Evolutionary conservation across 2,797 vertebrate genomes (phyloP).

Genomic region (Ptychobarbus kaznakovi): DNA sequence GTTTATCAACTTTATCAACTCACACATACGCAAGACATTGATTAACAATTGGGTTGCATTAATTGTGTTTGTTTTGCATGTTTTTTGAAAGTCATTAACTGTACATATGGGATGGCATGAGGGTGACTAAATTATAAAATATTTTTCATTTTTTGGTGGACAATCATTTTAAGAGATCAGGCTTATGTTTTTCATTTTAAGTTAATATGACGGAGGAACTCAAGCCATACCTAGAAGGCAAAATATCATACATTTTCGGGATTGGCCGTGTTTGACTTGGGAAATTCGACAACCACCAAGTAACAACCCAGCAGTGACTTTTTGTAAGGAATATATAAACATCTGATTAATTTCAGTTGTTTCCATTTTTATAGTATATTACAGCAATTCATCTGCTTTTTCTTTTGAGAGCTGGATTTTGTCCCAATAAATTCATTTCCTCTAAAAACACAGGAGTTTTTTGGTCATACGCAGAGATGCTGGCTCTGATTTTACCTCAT

Average conservation of each 20-base stretch:
- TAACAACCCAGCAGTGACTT: background rate
- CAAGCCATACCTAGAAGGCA: background rate
- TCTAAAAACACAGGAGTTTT: slow-evolving; percentile 11
- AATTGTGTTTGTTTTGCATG: background rate
- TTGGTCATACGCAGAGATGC: slow-evolving; percentile 4
- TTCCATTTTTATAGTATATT: background rate
- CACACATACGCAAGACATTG: background rate
- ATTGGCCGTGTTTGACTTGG: background rate
- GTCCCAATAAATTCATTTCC: background rate
- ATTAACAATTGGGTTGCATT: background rate
- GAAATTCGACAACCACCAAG: background rate
- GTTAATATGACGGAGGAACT: background rate
- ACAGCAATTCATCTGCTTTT: background rate
- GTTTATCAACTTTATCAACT: background rate
- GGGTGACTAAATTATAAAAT: background rate
- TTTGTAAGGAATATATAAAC: background rate
- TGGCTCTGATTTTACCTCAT: slow-evolving; percentile 36
- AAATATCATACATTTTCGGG: background rate
- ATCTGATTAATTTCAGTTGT: background rate
- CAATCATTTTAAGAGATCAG: background rate
- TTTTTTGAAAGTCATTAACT: background rate
- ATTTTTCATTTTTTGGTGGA: background rate
- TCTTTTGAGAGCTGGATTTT: slow-evolving; percentile 1
- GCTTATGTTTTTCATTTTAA: background rate
- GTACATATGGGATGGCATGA: background rate